Base-by-base conservation (phyloP, 2,113 vertebrate species). In the Climacteris rufus region DNA sequence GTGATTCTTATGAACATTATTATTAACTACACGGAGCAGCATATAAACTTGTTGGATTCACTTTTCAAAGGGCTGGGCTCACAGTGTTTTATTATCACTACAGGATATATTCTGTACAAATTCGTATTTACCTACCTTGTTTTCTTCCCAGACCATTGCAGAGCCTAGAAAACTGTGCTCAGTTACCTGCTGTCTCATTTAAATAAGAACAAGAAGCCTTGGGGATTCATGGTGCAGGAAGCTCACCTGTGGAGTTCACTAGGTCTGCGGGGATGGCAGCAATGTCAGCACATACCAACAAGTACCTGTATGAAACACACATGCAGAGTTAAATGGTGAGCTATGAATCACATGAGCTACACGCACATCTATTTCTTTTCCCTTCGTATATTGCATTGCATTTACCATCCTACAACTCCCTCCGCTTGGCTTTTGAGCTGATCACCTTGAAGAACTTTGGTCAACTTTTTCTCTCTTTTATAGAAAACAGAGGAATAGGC, bases 281-380 rank as follows among this genome's bases (percentile, higher is more conserved):
- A 44, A 28, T 4, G 40, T 56, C 10, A 59, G 61, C 89, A 54
- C 7, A 4, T 40, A 40, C 24, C 50, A 24, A 35, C 8, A 7
- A 0, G 0, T 1, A 10, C 0, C 0, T 9, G 17, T 7, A 18
- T 8, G 53, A 83, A 69, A 22, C 22, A 33, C 17, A 56, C 25
- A 3, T 0, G 30, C 16, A 37, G 13, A 72, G 31, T 23, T 37
- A 16, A 75, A 11, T 14, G 49, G 24, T 37, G 17, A 45, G 16
- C 8, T 63, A 3, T 22, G n/a, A 45, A 33, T n/a, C 57, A 40
- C 57, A 45, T 31, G 21, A 77, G 20, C 59, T n/a, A 35, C n/a
- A 61, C 44, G 54, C 19, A 22, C 4, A 6, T 1, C 3, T 5
- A 22, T 74, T 61, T 22, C 4, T 54, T 83, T 42, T 31, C 27